Evolutionary conservation across 2,797 vertebrate species (phyloP).

Genomic region (Linurgus olivaceus): DNA sequence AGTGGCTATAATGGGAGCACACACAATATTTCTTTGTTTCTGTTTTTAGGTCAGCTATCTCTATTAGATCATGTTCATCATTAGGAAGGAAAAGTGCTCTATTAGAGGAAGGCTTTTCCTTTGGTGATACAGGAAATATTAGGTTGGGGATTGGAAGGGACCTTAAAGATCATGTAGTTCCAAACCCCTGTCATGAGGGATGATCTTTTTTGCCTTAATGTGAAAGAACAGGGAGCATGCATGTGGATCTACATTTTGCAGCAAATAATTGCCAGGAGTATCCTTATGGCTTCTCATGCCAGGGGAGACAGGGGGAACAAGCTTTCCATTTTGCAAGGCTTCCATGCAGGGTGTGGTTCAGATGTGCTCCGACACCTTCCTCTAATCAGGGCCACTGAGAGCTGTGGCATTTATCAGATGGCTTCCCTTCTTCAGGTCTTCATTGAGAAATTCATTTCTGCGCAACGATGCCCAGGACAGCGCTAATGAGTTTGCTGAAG

Average conservation of each 20-base stretch:
- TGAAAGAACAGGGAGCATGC: not conserved
- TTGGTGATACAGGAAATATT: not conserved
- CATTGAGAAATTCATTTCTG: slow-evolving; percentile 24
- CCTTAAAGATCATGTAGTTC: not conserved
- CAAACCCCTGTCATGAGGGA: not conserved
- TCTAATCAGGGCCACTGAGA: not conserved
- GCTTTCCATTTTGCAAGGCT: not conserved
- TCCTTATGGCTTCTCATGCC: not conserved
- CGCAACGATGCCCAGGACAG: slow-evolving; percentile 20
- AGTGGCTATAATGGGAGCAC: slow-evolving; percentile 28
- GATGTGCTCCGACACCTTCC: not conserved
- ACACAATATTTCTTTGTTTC: slow-evolving; percentile 31
- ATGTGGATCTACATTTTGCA: not conserved
- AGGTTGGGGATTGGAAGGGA: not conserved
- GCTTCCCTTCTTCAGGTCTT: slow-evolving; percentile 15
- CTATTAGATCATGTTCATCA: slow-evolving; percentile 12
- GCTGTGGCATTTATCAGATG: not conserved
- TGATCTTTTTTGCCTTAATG: not conserved
- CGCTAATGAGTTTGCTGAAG: slow-evolving; percentile 13
- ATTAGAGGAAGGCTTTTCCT: not conserved
- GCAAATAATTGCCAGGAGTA: not conserved
- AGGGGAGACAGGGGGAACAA: not conserved
- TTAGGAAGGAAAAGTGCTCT: not conserved
- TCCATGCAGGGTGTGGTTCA: not conserved
- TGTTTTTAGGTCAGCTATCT: slow-evolving; percentile 25